phyloP scores from a whole-genome alignment of 2,113 vertebrate genomes.

The Calyptommatus sinebrachiatus region DNA sequence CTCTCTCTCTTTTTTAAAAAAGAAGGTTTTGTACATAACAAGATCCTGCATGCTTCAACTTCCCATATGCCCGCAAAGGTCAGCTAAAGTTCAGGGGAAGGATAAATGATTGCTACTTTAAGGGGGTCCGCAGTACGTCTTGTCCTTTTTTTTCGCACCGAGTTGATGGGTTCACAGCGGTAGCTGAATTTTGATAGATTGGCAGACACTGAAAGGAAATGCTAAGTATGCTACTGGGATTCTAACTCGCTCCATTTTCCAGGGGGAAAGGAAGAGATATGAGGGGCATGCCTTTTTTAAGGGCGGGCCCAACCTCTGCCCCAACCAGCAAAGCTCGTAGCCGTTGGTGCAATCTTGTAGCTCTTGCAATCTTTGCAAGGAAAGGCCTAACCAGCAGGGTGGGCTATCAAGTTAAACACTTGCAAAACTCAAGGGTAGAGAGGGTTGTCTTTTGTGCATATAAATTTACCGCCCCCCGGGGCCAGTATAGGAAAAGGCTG shows the following conservation, averaged over 20 bases:
- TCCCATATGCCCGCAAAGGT: slow-evolving; percentile 82
- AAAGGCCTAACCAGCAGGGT: slow-evolving; percentile 72
- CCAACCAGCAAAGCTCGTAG: slow-evolving; percentile 73
- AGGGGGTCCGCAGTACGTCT: slow-evolving; percentile 84
- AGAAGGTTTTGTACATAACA: slow-evolving; percentile 13
- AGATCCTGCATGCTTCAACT: slow-evolving; percentile 78
- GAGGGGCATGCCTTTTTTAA: slow-evolving; percentile 63
- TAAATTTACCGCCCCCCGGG: slow-evolving; percentile 78
- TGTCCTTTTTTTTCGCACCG: slow-evolving; percentile 80
- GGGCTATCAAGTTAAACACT: slow-evolving; percentile 78
- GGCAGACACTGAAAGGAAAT: slow-evolving; percentile 92
- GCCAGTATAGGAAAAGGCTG: slow-evolving; percentile 76
- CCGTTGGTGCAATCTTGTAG: slow-evolving; percentile 72
- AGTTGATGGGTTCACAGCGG: slow-evolving; percentile 89
- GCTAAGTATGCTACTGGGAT: slow-evolving; percentile 74
- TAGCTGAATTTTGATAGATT: slow-evolving; percentile 95
- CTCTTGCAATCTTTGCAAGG: slow-evolving; percentile 73
- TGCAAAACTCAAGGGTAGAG: slow-evolving; percentile 75
- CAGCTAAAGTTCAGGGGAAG: slow-evolving; percentile 88
- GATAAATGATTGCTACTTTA: slow-evolving; percentile 88
- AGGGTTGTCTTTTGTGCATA: slow-evolving; percentile 77
- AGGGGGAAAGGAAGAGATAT: slow-evolving; percentile 64
- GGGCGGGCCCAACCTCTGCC: slow-evolving; percentile 67
- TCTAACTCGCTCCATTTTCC: slow-evolving; percentile 69
- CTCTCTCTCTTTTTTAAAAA: neutral